Conservation (phyloP, 92 coral and sea anemone species). For the Parazoanthus atlanticus region DNA sequence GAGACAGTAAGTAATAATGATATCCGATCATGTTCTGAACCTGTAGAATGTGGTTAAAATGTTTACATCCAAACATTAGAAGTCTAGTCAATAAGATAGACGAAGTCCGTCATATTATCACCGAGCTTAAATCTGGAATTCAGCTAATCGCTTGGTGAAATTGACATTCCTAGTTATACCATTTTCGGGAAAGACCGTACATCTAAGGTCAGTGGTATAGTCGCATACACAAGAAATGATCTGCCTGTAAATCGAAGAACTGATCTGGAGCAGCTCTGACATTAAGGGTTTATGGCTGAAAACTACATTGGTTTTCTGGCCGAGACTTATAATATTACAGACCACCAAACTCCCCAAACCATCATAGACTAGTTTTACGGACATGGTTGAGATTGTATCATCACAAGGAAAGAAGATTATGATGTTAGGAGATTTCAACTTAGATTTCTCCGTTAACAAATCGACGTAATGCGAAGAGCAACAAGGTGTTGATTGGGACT, state of each 20-base stretch:
- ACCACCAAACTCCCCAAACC: conserved; percentile 32
- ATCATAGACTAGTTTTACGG: conserved; percentile 6
- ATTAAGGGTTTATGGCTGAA: conserved; percentile 44
- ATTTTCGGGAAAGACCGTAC: conserved; percentile 52
- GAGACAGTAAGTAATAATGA: too few relatives aligned
- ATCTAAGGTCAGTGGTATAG: conserved; percentile 47
- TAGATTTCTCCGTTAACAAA: conserved; percentile 4
- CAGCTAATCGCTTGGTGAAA: conserved; percentile 37
- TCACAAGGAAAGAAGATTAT: conserved; percentile 22
- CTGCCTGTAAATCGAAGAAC: conserved; percentile 20
- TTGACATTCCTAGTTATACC: conserved; percentile 50
- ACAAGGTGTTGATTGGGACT: too few relatives aligned
- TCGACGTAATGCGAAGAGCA: too few relatives aligned
- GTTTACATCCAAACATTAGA: conserved; percentile 49
- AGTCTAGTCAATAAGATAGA: conserved; percentile 30
- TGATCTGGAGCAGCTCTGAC: conserved; percentile 24
- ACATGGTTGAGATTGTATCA: too few relatives aligned
- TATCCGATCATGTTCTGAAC: background rate
- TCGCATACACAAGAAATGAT: conserved; percentile 45
- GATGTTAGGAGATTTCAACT: conserved; percentile 40
- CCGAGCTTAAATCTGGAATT: background rate
- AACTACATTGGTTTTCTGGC: conserved; percentile 4
- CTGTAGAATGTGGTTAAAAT: conserved; percentile 28
- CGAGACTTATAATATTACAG: too few relatives aligned
- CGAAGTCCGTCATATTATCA: conserved; percentile 40